Percentiles rank a stretch among this genome's conserved stretches.
Evolutionary conservation across 2,113 vertebrate genomes (phyloP).

Genomic region (Rattus rattus): DNA sequence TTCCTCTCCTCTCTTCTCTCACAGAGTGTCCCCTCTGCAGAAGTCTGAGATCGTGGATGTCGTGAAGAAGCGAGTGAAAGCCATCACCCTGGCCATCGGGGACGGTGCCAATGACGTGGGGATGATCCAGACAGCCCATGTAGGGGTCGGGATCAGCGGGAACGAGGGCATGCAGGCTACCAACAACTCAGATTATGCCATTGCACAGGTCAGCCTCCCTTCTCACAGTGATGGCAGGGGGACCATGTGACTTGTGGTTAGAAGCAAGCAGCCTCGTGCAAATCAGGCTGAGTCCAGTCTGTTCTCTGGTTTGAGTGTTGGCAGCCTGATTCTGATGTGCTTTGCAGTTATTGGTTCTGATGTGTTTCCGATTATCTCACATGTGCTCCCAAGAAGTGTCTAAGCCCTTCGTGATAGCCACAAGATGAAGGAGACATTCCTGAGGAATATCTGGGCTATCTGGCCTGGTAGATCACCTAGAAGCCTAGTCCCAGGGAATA

Average conservation of each 20-base stretch:
- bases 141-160: constrained; percentile 98
- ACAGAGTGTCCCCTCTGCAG: constrained; percentile 98
- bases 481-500: not conserved
- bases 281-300: not conserved
- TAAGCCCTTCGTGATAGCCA: not conserved
- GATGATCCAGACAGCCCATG: constrained; percentile 99
- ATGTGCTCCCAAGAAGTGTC: not conserved
- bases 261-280: not conserved
- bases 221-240: not conserved
- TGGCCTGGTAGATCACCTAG: not conserved
- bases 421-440: not conserved
- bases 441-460: not conserved
- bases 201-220: constrained; percentile 93
- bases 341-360: not conserved
- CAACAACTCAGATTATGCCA: constrained; percentile 98
- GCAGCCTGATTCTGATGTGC: not conserved
- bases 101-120: constrained; percentile 98
- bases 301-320: rapidly evolving
- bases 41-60: constrained; percentile 99
- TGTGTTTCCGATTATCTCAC: not conserved
- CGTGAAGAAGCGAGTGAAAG: constrained; percentile 98
- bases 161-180: constrained; percentile 99
- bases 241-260: rapidly evolving
- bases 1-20: constrained; percentile 78
- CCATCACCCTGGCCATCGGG: constrained; percentile 98